phyloP scores from a whole-genome alignment of 2,797 vertebrate species.

The Dryobates pubescens region DNA sequence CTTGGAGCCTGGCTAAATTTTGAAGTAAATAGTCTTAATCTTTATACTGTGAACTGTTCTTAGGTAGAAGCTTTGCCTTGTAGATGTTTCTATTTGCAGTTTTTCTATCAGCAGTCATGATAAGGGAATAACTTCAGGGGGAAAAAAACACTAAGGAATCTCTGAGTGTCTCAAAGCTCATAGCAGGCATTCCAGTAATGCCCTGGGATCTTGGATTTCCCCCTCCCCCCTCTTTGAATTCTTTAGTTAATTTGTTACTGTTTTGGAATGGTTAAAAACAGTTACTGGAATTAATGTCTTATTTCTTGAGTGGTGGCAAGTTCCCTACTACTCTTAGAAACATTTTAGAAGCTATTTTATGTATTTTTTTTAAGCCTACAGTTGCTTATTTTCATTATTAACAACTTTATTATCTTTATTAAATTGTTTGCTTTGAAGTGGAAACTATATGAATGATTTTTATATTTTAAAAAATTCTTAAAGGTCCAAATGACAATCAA shows the following conservation, averaged over 20 bases:
- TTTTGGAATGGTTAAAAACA: background rate
- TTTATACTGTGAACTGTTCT: background rate
- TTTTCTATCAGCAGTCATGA: background rate
- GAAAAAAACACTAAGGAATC: background rate
- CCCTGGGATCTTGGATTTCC: background rate
- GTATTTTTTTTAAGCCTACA: background rate
- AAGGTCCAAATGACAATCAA: background rate
- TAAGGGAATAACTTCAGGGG: background rate
- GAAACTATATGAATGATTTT: background rate
- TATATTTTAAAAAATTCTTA: background rate
- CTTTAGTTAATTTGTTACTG: background rate
- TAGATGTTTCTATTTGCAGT: background rate
- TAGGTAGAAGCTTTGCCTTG: background rate
- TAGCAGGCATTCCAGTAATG: conserved; percentile 41
- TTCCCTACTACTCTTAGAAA: background rate
- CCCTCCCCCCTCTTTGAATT: background rate
- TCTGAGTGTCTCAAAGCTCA: background rate
- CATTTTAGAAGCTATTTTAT: background rate
- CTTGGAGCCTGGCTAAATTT: background rate
- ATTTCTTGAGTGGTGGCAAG: background rate
- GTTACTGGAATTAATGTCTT: background rate
- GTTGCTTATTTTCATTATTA: background rate
- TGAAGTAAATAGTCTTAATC: background rate
- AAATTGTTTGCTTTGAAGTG: background rate
- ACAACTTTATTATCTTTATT: background rate